These are phyloP conservation scores for Neosilurus mollespiculum DNA, from an alignment of 2,797 vertebrate genomes.

Conservation along the genomic window DNA sequence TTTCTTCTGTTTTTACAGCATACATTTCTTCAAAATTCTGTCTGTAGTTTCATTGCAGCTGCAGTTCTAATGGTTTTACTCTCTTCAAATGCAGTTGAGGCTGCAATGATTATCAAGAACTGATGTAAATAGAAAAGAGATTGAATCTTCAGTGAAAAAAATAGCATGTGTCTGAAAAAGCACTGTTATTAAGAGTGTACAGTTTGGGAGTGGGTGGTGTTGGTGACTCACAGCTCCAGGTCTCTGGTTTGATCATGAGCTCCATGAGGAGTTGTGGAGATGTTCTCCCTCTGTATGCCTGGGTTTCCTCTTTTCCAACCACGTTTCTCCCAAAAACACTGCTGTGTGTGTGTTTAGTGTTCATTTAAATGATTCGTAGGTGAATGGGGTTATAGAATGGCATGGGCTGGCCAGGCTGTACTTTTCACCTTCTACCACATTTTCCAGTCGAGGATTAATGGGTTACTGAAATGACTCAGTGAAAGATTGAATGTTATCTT, in stretches of 20 bases:
- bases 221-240: constrained; percentile 9
- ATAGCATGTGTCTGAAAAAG: background rate
- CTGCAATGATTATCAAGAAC: background rate
- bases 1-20: background rate
- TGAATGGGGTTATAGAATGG: background rate
- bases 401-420: background rate
- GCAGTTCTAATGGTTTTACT: background rate
- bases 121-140: background rate
- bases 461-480: background rate
- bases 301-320: background rate
- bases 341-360: background rate
- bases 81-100: background rate
- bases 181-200: constrained; percentile 5
- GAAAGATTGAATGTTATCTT: background rate
- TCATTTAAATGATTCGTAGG: background rate
- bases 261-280: background rate
- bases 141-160: background rate
- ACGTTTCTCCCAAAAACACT: background rate
- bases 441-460: background rate
- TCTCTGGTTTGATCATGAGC: background rate
- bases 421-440: background rate
- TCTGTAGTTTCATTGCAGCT: background rate
- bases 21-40: background rate
- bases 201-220: constrained; percentile 1
- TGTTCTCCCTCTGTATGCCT: background rate